These are phyloP conservation scores for Nemoura dubitans DNA, from an alignment of 2,888 invertebrate genomes.

Conservation along the genomic window DNA sequence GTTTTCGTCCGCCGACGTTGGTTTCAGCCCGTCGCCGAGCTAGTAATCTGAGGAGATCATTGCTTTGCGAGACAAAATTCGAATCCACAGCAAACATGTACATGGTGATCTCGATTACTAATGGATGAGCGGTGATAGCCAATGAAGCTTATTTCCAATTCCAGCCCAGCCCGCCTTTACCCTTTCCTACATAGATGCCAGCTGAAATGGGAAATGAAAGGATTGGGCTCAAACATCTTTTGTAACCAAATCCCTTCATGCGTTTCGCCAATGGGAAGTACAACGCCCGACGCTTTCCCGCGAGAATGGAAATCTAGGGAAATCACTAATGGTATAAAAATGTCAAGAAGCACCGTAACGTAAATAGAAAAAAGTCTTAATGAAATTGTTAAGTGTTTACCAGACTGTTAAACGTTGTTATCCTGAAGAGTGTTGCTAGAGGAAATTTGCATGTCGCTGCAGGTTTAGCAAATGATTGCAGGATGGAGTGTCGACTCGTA, in stretches of 20 bases:
- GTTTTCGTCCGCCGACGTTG: neutral
- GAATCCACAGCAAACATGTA: neutral
- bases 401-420: neutral
- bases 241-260: neutral
- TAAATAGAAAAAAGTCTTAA: neutral
- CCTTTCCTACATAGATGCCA: neutral
- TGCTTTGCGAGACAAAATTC: neutral
- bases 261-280: neutral
- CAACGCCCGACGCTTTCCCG: neutral
- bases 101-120: conserved; percentile 18
- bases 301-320: neutral
- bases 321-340: neutral
- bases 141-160: neutral
- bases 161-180: neutral
- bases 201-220: neutral
- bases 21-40: neutral
- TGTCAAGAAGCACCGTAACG: neutral
- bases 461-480: neutral
- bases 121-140: conserved; percentile 24
- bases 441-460: neutral
- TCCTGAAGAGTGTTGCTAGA: neutral
- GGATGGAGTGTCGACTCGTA: neutral
- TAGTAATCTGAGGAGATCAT: conserved; percentile 3
- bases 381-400: conserved; percentile 5
- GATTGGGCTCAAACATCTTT: neutral